Evolutionary conservation across 2,113 vertebrate genomes (phyloP).

Genomic region (Oceanodroma tethys): DNA sequence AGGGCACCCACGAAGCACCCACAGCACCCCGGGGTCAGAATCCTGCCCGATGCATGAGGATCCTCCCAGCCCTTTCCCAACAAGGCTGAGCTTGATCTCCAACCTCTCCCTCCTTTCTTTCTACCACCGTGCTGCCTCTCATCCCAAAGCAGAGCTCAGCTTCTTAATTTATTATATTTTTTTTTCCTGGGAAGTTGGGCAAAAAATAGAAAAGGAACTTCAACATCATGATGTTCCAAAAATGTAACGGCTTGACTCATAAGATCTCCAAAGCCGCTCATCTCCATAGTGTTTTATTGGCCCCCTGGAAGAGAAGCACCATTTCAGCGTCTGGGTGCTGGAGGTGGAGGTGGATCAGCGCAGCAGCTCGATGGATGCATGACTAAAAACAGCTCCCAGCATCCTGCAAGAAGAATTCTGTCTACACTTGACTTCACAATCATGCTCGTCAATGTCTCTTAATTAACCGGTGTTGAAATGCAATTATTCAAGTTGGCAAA

Average conservation of each 20-base stretch:
- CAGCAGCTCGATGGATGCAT: slow-evolving; percentile 8
- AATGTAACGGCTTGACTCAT: slow-evolving; percentile 68
- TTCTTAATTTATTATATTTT: neutral
- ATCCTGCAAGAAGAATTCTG: neutral
- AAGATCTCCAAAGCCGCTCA: slow-evolving; percentile 53
- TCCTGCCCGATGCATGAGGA: neutral
- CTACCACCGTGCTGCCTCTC: neutral
- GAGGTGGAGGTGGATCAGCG: slow-evolving; percentile 57
- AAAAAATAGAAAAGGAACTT: slow-evolving; percentile 68
- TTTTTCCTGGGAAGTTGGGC: slow-evolving; percentile 12
- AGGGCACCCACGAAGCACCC: neutral
- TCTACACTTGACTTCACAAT: slow-evolving; percentile 26
- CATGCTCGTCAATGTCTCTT: neutral
- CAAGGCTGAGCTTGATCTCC: neutral
- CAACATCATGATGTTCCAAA: slow-evolving; percentile 68
- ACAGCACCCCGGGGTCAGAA: neutral
- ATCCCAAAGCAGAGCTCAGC: slow-evolving; percentile 1
- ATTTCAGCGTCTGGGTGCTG: slow-evolving; percentile 17
- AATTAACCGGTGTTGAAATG: neutral
- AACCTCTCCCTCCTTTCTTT: neutral
- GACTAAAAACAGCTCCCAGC: slow-evolving; percentile 43
- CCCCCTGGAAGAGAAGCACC: slow-evolving; percentile 47
- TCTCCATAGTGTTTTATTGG: slow-evolving; percentile 53
- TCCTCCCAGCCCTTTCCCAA: neutral
- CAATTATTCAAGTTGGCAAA: neutral